Evolutionary conservation across 2,797 vertebrate genomes (phyloP), one percentile per base, ranked within the genome.

Genomic region (Cynopterus sphinx): DNA sequence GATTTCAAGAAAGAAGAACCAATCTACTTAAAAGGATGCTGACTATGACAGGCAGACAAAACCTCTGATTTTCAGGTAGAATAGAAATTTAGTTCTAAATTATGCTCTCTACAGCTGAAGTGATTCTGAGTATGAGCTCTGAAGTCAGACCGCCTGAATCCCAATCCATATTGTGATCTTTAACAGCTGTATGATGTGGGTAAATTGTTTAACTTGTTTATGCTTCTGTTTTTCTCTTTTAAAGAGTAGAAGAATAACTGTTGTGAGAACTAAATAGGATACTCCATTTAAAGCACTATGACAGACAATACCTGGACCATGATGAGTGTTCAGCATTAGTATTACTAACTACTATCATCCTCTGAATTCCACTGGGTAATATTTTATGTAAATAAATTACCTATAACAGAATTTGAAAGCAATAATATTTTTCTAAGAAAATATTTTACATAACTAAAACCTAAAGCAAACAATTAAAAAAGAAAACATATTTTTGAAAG

Each of bases 41-140:
- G 49, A 87, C 24, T 63, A 41, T 46, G 28, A 71, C 21, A 57
- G 13, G 19, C 8, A 86, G 75, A 59, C 11, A 84, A 84, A 65
- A 81, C 31, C 57, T 92, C 39, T 71, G 46, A 39, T 91, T 92
- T 83, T 84, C 41, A 71, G 24, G 71, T 16, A 63, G 36, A 83
- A 91, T 31, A 70, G 65, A 87, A 89, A 83, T 74, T 93, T 70
- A 53, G 4, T 65, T 94, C 65, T 81, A 90, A 87, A 68, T 67
- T 46, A 79, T 55, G 51, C 7, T 71, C 43, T 86, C 9, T 51
- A 79, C 2, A 82, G 16, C 9, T 92, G 28, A n/a, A 49, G 26
- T 43, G 55, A 81, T 71, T 70, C 49, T 36, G 36, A 82, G 3
- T 24, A 4, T 39, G 9, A 12, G 49, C 81, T 57, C 49, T 74